Percentiles rank a stretch among this genome's conserved stretches.
These are phyloP conservation scores for Propithecus coquereli DNA, from an alignment of 2,113 vertebrate genomes.

Conservation along the genomic window DNA sequence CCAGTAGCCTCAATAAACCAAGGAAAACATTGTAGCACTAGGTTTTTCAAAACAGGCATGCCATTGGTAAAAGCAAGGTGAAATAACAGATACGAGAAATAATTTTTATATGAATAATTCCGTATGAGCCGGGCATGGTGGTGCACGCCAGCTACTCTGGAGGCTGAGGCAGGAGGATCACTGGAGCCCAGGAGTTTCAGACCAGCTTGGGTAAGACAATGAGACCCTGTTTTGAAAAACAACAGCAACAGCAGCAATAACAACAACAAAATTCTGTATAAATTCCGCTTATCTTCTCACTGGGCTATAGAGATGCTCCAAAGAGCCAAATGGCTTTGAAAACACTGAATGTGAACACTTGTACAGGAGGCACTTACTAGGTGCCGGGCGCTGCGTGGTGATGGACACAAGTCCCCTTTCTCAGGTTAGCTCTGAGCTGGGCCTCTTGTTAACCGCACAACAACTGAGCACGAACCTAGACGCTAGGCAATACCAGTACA, in stretches of 20 bases:
- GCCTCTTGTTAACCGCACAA: neutral
- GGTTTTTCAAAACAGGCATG: neutral
- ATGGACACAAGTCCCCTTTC: too few species aligned
- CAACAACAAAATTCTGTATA: neutral
- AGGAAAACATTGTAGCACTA: neutral
- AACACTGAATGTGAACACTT: neutral
- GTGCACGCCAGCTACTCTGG: neutral
- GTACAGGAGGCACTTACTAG: accelerated
- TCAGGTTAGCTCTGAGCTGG: neutral
- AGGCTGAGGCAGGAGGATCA: neutral
- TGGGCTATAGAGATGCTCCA: neutral
- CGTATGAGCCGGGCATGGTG: neutral
- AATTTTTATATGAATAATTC: neutral
- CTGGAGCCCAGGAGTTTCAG: neutral
- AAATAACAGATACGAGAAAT: neutral
- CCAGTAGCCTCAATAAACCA: neutral
- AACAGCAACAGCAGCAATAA: too few species aligned
- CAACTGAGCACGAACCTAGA: neutral
- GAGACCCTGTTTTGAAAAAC: neutral
- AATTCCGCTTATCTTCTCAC: neutral
- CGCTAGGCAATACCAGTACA: neutral
- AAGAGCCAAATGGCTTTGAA: neutral
- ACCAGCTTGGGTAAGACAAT: neutral
- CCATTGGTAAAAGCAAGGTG: neutral
- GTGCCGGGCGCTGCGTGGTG: too few species aligned